Evolutionary conservation across 2,797 vertebrate species (phyloP), one percentile per base, ranked within the genome.

Genomic region (Taenioides sp.): DNA sequence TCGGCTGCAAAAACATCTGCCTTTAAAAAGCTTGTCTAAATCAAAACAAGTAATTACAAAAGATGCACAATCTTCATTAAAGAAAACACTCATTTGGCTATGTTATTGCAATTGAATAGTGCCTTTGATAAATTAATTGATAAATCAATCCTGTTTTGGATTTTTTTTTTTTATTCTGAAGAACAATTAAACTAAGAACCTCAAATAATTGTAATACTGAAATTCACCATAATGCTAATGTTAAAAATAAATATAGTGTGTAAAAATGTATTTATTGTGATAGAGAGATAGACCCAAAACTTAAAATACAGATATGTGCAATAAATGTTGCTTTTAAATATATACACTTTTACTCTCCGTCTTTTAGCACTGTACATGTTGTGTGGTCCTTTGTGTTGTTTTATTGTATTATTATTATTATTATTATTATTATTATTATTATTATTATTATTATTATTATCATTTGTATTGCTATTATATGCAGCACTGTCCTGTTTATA

Each of bases 1-100:
- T 80, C 79, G 76, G 86, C 14, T 87, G 89, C 9, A 54, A n/a
- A 9, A 11, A 23, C 54, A 23, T 20, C 88, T 75, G 84, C 77
- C 65, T 27, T 54, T 27, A 58, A 25, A 59, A 59, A 5, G 7
- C 57, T 59, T 16, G 25, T 27, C 57, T 58, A 55, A 57, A 57
- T 57, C 7, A 23, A 23, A 57, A 2, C 11, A 23, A 57, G 23
- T 23, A 23, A 23, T 59, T 28, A 28, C 11, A 28, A 27, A 5
- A 58, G 5, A 27, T 28, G 25, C 12, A 28, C 25, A 59, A 25
- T 12, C 11, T 58, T 12, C 14, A 58, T 58, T 25, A 25, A 23
- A 4, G 3, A 57, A 7, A 7, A 52, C 4, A 1, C 40, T 43
- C 2, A 43, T 43, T 43, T 34, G 34, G 7, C 34, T 50, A 50